Evolutionary conservation across 2,797 vertebrate species (phyloP).

Genomic region (Pseudocheirus occidentalis): DNA sequence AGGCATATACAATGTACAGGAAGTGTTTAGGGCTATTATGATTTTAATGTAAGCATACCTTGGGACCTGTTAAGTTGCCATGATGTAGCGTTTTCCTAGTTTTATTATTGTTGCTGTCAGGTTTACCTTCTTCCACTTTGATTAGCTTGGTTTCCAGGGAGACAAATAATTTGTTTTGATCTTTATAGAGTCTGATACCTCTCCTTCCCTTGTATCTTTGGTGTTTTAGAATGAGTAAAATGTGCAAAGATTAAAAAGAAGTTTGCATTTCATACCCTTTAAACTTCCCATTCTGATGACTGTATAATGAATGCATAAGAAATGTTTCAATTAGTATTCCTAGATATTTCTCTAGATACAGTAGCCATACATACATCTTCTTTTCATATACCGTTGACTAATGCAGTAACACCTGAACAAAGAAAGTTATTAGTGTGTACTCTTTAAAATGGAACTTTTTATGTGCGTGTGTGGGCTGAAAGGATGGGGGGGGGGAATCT

Average conservation of each 20-base stretch:
- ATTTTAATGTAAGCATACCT: not conserved
- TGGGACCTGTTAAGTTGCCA: constrained; percentile 11
- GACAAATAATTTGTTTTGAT: constrained; percentile 33
- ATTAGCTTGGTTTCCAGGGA: constrained; percentile 55
- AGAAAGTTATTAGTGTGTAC: not conserved
- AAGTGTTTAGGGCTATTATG: not conserved
- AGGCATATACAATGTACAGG: not conserved
- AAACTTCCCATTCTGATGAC: not conserved
- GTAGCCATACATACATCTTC: not conserved
- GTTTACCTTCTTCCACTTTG: constrained; percentile 38
- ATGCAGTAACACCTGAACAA: constrained; percentile 2
- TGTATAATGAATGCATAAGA: not conserved
- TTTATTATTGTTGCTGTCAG: not conserved
- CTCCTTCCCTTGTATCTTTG: not conserved
- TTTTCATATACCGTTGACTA: not conserved
- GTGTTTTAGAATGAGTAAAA: not conserved
- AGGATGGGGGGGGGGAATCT: not conserved
- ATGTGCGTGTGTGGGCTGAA: not conserved
- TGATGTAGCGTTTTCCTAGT: constrained; percentile 8
- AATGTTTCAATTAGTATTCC: not conserved
- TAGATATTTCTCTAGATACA: not conserved
- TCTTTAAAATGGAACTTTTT: constrained; percentile 35
- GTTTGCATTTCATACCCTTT: not conserved
- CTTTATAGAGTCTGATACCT: constrained; percentile 21
- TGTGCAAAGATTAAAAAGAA: not conserved